Conservation (phyloP, 2,113 vertebrate genomes). For the Grammomys dolichurus region DNA sequence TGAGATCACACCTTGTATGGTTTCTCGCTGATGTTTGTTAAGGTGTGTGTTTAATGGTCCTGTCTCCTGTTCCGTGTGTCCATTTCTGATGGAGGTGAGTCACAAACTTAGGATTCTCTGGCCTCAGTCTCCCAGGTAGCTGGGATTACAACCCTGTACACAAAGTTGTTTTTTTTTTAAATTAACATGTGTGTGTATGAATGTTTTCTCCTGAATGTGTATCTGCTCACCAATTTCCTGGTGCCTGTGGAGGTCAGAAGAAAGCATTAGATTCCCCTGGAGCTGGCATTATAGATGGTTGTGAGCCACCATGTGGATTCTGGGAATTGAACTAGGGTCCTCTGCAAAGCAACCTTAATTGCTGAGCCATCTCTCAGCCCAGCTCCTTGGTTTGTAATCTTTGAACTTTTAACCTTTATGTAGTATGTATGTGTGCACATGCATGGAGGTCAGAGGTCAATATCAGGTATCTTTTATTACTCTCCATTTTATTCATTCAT, state of each 20-base stretch:
- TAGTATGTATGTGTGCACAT: not conserved
- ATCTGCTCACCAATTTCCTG: not conserved
- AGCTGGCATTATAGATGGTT: too few species aligned
- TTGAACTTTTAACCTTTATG: not conserved
- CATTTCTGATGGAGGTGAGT: not conserved
- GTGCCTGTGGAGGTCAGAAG: not conserved
- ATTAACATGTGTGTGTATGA: not conserved
- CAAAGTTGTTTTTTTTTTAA: not conserved
- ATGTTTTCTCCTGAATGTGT: not conserved
- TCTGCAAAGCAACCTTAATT: not conserved
- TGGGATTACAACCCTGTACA: not conserved
- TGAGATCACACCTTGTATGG: not conserved
- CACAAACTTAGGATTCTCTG: not conserved
- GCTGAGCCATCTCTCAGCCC: not conserved
- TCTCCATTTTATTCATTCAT: not conserved
- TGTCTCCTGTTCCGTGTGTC: not conserved
- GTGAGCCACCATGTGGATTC: too few species aligned
- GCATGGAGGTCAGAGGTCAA: not conserved
- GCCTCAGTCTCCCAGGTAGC: not conserved
- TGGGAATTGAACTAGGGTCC: too few species aligned
- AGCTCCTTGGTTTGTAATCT: not conserved
- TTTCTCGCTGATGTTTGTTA: not conserved
- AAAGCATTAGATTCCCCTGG: too few species aligned
- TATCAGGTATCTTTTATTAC: not conserved
- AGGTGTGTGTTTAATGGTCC: not conserved